These are phyloP conservation scores for Brachyalestes nurse DNA, from an alignment of 2,797 vertebrate genomes.

Conservation along the genomic window DNA sequence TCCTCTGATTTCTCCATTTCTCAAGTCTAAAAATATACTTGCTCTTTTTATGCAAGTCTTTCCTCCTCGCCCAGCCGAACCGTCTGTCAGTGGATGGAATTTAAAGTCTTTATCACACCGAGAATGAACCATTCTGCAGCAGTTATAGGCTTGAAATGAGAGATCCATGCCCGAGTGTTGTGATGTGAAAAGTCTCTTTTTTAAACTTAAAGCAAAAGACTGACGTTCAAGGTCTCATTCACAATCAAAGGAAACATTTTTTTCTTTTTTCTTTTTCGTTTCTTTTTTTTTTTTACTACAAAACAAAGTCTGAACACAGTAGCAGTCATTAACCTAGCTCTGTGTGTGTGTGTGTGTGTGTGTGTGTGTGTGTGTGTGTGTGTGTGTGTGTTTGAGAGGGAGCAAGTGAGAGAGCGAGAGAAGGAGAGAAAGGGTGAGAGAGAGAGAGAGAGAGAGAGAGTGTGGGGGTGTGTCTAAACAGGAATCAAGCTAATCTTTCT, in stretches of 20 bases:
- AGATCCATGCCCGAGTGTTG: neutral
- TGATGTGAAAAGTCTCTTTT: neutral
- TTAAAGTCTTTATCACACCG: neutral
- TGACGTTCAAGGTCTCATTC: neutral
- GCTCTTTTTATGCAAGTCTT: neutral
- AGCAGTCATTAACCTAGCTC: neutral
- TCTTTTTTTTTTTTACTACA: neutral
- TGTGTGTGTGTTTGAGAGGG: neutral
- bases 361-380: neutral
- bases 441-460: neutral
- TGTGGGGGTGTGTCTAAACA: constrained; percentile 14
- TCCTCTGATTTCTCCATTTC: neutral
- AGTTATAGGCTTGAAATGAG: constrained; percentile 3
- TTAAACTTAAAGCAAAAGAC: neutral
- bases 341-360: neutral
- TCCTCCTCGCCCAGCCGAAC: neutral
- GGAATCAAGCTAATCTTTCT: constrained; percentile 15
- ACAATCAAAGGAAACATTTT: neutral
- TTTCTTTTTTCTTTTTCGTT: neutral
- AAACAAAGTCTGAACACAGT: neutral
- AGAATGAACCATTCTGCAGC: neutral
- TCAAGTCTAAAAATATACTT: neutral
- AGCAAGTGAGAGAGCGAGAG: neutral
- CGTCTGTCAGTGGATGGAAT: neutral
- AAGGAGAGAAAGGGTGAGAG: neutral